phyloP scores from a whole-genome alignment of 2,888 invertebrate species.

The Platycheirus rosarum region DNA sequence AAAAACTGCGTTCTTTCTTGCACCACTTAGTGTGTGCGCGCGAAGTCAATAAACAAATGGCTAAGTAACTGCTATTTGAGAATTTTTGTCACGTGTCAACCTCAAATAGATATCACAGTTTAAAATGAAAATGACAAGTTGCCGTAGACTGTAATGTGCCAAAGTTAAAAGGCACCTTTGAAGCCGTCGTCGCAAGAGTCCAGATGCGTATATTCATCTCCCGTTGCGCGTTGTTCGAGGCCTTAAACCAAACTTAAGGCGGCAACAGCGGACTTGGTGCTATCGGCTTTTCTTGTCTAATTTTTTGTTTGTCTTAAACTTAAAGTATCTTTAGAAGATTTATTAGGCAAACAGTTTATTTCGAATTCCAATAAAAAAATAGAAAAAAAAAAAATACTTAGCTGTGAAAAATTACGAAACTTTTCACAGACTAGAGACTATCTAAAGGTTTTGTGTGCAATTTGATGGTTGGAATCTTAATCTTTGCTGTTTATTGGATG shows the following conservation, averaged over 20 bases:
- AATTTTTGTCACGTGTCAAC: constrained; percentile 68
- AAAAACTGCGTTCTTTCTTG: constrained; percentile 29
- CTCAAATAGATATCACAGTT: constrained; percentile 71
- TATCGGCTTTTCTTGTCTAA: constrained; percentile 28
- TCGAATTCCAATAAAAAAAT: constrained; percentile 50
- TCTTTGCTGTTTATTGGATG: constrained; percentile 8
- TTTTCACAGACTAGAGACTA: constrained; percentile 27
- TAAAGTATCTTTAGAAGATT: constrained; percentile 51
- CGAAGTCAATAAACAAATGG: constrained; percentile 70
- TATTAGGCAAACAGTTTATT: constrained; percentile 61
- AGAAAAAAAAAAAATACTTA: constrained; percentile 8
- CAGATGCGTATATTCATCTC: constrained; percentile 51
- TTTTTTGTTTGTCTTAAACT: constrained; percentile 1
- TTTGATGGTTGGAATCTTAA: constrained; percentile 4
- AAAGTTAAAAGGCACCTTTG: constrained; percentile 7
- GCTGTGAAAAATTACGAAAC: constrained; percentile 65
- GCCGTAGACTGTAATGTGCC: constrained; percentile 41
- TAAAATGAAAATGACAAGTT: constrained; percentile 72
- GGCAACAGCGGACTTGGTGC: neutral
- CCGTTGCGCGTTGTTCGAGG: constrained; percentile 24
- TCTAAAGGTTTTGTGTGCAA: neutral
- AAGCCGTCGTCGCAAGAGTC: neutral
- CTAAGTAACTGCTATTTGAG: constrained; percentile 38
- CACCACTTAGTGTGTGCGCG: constrained; percentile 41
- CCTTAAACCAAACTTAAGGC: neutral